A percentile compares a stretch with the other conserved stretches of the same genome.
Evolutionary conservation across 2,888 invertebrate species (phyloP).

Genomic region (Gastrophysa polygoni): DNA sequence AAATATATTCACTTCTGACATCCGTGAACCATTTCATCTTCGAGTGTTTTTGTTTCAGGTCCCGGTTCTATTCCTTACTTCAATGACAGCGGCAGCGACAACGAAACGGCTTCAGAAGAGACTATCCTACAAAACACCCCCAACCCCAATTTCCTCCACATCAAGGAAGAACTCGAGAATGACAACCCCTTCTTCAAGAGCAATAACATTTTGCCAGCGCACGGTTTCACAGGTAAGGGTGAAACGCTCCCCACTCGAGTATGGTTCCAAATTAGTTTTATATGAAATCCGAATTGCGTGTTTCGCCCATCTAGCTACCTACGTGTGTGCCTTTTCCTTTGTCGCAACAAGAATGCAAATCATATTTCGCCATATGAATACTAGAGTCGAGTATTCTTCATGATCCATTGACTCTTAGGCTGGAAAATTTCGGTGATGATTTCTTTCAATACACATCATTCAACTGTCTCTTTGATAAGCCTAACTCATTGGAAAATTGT

Average conservation of each 20-base stretch:
- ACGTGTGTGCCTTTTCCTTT: too few relatives aligned
- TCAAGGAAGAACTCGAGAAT: conserved; percentile 59
- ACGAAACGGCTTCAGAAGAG: conserved; percentile 54
- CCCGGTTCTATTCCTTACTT: conserved; percentile 58
- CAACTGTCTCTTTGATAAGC: too few relatives aligned
- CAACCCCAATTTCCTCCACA: conserved; percentile 52
- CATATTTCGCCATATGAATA: too few relatives aligned
- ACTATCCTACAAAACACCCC: conserved; percentile 46
- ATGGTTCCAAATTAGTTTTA: background rate
- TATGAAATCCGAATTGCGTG: too few relatives aligned
- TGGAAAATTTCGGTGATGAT: too few relatives aligned
- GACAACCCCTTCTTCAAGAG: conserved; percentile 49
- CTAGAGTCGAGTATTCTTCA: too few relatives aligned
- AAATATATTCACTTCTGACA: too few relatives aligned
- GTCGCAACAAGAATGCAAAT: too few relatives aligned
- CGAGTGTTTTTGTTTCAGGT: conserved; percentile 48
- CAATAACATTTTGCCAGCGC: conserved; percentile 45
- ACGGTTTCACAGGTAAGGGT: conserved; percentile 46
- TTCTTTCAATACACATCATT: too few relatives aligned
- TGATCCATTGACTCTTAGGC: too few relatives aligned
- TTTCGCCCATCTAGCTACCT: too few relatives aligned
- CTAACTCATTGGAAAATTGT: too few relatives aligned
- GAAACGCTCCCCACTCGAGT: background rate
- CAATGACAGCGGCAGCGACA: conserved; percentile 62
- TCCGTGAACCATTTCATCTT: background rate